Percentiles rank a stretch among this genome's conserved stretches.
Evolutionary conservation across 1,140 invertebrate genomes (phyloP).

Genomic region (Cherax destructor): DNA sequence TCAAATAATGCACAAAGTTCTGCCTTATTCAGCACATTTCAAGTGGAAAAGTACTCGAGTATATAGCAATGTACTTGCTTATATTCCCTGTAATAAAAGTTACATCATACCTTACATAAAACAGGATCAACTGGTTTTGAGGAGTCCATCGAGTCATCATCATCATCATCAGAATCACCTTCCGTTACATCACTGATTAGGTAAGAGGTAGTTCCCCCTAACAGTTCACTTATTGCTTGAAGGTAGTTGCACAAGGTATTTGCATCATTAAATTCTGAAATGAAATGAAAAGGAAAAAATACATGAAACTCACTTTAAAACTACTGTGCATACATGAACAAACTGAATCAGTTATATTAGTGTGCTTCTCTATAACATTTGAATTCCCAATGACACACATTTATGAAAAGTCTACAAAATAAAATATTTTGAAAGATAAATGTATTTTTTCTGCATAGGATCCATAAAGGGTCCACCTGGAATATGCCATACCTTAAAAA

Average conservation of each 20-base stretch:
- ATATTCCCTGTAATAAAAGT: too few species aligned
- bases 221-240: conserved; percentile 48
- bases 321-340: background rate
- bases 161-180: conserved; percentile 50
- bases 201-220: conserved; percentile 47
- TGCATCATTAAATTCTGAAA: conserved; percentile 53
- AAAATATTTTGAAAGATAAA: too few species aligned
- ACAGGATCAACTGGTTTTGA: conserved; percentile 48
- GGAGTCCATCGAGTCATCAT: conserved; percentile 55
- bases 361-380: too few species aligned
- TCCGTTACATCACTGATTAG: conserved; percentile 33
- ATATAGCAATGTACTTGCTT: background rate
- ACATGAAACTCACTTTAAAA: background rate
- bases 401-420: too few species aligned
- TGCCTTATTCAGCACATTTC: too few species aligned
- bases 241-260: conserved; percentile 49
- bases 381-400: too few species aligned
- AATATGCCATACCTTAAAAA: too few species aligned
- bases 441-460: too few species aligned
- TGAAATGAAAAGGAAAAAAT: background rate
- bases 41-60: too few species aligned
- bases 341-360: background rate
- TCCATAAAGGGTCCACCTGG: too few species aligned
- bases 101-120: conserved; percentile 47
- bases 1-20: too few species aligned